Evolutionary conservation across 92 coral and sea anemone species (phyloP).

Genomic region (Heteractis magnifica): DNA sequence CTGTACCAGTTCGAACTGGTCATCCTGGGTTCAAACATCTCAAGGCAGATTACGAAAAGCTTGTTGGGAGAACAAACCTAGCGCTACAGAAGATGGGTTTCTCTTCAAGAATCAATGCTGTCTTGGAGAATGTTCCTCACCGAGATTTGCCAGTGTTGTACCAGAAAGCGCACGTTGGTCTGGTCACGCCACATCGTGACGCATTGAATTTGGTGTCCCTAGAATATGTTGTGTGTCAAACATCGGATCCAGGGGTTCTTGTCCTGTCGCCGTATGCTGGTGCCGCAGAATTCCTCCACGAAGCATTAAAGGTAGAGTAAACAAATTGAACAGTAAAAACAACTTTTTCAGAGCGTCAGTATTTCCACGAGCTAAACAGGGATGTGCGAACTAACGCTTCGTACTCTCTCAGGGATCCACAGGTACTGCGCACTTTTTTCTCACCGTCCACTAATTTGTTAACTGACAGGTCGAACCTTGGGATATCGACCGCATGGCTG

Average conservation of each 20-base stretch:
- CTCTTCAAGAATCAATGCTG: not conserved
- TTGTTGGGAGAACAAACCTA: not conserved
- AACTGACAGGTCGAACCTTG: not conserved
- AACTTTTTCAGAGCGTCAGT: no score
- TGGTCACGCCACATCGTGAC: constrained; percentile 20
- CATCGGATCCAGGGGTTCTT: constrained; percentile 20
- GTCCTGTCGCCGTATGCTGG: constrained; percentile 16
- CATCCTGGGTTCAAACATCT: not conserved
- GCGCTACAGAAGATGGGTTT: not conserved
- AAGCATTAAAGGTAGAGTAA: constrained; percentile 6
- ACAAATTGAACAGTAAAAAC: no score
- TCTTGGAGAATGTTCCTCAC: constrained; percentile 9
- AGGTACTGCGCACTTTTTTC: no score
- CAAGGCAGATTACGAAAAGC: not conserved
- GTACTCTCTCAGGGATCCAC: no score
- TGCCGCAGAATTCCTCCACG: constrained; percentile 17
- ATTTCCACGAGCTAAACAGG: no score
- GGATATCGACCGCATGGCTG: constrained; percentile 11
- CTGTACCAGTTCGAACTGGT: not conserved
- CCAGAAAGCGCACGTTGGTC: constrained; percentile 10
- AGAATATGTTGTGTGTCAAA: constrained; percentile 25
- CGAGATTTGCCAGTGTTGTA: not conserved
- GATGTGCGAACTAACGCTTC: no score
- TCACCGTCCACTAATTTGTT: not conserved
- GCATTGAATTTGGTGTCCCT: constrained; percentile 18